Percentiles rank a stretch among this genome's conserved stretches.
Evolutionary conservation across 2,797 vertebrate species (phyloP).

Genomic region (Cryptoprocta ferox): DNA sequence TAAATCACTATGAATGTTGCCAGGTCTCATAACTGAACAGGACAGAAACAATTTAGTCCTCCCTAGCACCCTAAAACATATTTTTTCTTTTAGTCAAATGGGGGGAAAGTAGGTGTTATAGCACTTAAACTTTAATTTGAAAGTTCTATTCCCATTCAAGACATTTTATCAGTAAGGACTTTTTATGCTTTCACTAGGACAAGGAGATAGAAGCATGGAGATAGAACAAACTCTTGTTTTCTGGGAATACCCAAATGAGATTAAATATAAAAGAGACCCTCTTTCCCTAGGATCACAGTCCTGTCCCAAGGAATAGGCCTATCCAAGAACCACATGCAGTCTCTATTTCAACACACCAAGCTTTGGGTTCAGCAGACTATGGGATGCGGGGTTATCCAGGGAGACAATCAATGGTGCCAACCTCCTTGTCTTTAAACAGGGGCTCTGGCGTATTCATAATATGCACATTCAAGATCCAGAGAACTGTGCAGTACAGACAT

Average conservation of each 20-base stretch:
- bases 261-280: not conserved
- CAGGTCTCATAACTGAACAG: not conserved
- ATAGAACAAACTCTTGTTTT: not conserved
- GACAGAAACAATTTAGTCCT: not conserved
- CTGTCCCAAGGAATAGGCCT: not conserved
- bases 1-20: not conserved
- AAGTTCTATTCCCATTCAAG: not conserved
- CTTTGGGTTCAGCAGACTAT: not conserved
- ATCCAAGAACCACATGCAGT: not conserved
- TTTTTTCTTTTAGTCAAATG: not conserved
- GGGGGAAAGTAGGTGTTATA: not conserved
- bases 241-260: not conserved
- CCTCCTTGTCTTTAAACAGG: not conserved
- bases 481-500: not conserved
- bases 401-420: not conserved
- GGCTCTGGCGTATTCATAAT: conserved; percentile 16
- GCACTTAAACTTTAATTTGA: not conserved
- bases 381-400: not conserved
- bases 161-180: not conserved
- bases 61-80: not conserved
- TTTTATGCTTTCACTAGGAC: not conserved
- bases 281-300: not conserved
- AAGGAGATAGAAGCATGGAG: not conserved
- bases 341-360: not conserved
- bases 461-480: not conserved